phyloP scores from a whole-genome alignment of 1,140 invertebrate genomes.

The Euura saliciscinereae region DNA sequence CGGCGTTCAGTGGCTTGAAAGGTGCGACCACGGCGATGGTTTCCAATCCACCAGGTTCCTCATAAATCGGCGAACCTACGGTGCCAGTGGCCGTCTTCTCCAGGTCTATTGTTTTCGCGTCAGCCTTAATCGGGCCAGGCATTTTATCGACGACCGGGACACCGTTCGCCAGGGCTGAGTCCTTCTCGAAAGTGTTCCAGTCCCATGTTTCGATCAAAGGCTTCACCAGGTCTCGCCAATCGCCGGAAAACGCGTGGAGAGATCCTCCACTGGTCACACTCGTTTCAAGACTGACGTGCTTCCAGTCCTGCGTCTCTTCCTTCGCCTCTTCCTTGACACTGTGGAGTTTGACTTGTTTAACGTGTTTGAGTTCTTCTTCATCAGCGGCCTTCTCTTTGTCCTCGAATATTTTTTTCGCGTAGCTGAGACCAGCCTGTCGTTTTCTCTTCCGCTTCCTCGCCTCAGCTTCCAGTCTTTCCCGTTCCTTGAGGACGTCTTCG shows the following conservation, averaged over 20 bases:
- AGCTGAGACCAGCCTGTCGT: slow-evolving; percentile 62
- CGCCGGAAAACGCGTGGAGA: slow-evolving; percentile 55
- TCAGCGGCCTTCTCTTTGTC: slow-evolving; percentile 71
- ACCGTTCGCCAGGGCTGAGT: slow-evolving; percentile 44
- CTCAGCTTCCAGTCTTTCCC: slow-evolving; percentile 64
- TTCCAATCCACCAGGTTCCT: slow-evolving; percentile 65
- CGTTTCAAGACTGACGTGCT: slow-evolving; percentile 34
- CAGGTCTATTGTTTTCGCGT: slow-evolving; percentile 57
- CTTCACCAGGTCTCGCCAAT: slow-evolving; percentile 66
- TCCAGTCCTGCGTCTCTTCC: slow-evolving; percentile 36
- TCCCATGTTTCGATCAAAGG: slow-evolving; percentile 66
- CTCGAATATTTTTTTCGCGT: slow-evolving; percentile 77
- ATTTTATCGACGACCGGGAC: slow-evolving; percentile 55
- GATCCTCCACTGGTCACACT: slow-evolving; percentile 27
- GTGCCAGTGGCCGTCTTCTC: slow-evolving; percentile 40
- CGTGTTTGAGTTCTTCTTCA: slow-evolving; percentile 62
- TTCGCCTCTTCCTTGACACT: slow-evolving; percentile 53
- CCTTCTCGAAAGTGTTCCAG: slow-evolving; percentile 67
- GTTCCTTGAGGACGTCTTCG: slow-evolving; percentile 65
- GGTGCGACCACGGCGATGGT: slow-evolving; percentile 67
- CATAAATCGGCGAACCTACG: slow-evolving; percentile 54
- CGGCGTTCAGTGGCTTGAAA: slow-evolving; percentile 62
- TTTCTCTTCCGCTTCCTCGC: slow-evolving; percentile 66
- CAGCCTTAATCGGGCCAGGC: slow-evolving; percentile 59
- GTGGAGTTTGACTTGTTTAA: slow-evolving; percentile 59